Evolutionary conservation across 1,140 invertebrate species (phyloP).

Genomic region (Epicauta chinensis): DNA sequence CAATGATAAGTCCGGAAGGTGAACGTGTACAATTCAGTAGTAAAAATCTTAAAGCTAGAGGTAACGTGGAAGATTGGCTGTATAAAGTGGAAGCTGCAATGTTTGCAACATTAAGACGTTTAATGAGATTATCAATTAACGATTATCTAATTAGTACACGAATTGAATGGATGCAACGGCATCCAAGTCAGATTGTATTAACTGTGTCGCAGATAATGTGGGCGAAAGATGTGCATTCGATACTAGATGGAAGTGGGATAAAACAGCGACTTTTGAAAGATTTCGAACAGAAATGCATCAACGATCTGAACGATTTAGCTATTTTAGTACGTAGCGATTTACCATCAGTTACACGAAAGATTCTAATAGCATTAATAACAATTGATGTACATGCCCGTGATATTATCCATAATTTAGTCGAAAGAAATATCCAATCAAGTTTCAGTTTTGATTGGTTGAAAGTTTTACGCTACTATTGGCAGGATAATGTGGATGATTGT

Average conservation of each 20-base stretch:
- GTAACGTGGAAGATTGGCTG: constrained; percentile 85
- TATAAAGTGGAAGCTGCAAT: constrained; percentile 81
- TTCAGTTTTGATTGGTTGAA: constrained; percentile 83
- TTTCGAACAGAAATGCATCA: constrained; percentile 64
- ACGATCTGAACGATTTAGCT: constrained; percentile 70
- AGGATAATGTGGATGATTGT: constrained; percentile 67
- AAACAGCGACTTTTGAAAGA: constrained; percentile 49
- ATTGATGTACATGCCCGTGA: constrained; percentile 83
- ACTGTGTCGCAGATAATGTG: constrained; percentile 84
- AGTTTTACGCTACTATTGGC: constrained; percentile 89
- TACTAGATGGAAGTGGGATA: constrained; percentile 53
- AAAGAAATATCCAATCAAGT: constrained; percentile 54
- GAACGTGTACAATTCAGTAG: constrained; percentile 64
- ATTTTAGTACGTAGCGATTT: constrained; percentile 67
- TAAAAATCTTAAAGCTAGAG: constrained; percentile 77
- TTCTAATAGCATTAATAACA: constrained; percentile 78
- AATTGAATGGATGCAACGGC: constrained; percentile 56
- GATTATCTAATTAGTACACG: constrained; percentile 53
- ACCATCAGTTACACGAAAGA: constrained; percentile 59
- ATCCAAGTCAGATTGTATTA: constrained; percentile 57
- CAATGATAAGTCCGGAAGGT: constrained; percentile 81
- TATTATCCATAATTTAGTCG: constrained; percentile 67
- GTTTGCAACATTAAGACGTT: constrained; percentile 65
- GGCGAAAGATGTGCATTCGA: constrained; percentile 67
- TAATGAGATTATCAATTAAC: constrained; percentile 64